Percentiles rank a stretch among this genome's conserved stretches.
These are phyloP conservation scores for Heteronetta atricapilla DNA, from an alignment of 2,113 vertebrate species.

Conservation along the genomic window DNA sequence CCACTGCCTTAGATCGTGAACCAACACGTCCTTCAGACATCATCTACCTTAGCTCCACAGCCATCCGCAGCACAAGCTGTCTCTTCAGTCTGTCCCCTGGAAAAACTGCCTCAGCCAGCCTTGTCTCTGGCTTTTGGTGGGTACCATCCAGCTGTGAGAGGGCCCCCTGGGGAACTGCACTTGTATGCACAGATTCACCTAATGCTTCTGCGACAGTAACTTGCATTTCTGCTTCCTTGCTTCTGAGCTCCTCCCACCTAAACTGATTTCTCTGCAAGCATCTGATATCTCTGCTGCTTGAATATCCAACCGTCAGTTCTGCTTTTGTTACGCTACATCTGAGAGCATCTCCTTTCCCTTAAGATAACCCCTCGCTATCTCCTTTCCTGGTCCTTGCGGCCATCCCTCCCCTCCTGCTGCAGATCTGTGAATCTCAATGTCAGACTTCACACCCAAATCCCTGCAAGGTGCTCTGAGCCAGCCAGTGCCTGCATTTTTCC, in stretches of 20 bases:
- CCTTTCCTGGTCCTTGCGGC: background rate
- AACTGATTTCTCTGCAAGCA: background rate
- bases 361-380: background rate
- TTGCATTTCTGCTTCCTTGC: background rate
- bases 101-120: background rate
- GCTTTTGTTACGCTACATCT: background rate
- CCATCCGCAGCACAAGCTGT: background rate
- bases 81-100: background rate
- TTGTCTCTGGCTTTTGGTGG: background rate
- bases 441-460: background rate
- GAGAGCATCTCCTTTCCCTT: background rate
- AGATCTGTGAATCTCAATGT: background rate
- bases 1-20: background rate
- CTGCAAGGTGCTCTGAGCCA: background rate
- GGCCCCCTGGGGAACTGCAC: background rate
- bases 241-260: background rate
- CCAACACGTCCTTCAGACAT: background rate
- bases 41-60: background rate
- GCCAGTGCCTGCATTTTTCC: background rate
- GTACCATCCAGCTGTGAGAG: background rate
- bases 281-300: constrained; percentile 18
- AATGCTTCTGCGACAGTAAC: background rate
- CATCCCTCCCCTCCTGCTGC: background rate
- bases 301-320: background rate
- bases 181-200: background rate